These are phyloP conservation scores for Dynastes maya DNA, from an alignment of 2,888 invertebrate species.

Conservation along the genomic window DNA sequence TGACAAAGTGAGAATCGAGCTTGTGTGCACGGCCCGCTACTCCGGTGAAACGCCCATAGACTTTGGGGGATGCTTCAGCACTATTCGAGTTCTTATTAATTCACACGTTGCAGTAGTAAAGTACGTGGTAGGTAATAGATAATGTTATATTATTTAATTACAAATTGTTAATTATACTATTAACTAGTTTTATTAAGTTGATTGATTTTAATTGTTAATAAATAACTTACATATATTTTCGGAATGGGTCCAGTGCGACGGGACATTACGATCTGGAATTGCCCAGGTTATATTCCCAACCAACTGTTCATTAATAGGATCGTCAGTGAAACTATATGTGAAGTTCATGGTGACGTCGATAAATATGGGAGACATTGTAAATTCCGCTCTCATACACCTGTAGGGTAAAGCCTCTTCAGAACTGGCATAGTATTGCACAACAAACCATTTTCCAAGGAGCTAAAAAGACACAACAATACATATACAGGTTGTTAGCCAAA, in stretches of 20 bases:
- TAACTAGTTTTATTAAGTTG: too few relatives aligned
- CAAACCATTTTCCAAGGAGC: conserved; percentile 89
- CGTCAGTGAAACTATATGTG: conserved; percentile 89
- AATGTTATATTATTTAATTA: too few relatives aligned
- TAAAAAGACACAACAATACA: conserved; percentile 61
- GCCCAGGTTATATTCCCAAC: conserved; percentile 91
- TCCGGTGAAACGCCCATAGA: too few relatives aligned
- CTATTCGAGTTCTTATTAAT: too few relatives aligned
- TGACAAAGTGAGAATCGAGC: too few relatives aligned
- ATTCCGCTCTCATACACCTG: conserved; percentile 87
- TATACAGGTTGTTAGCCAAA: too few relatives aligned
- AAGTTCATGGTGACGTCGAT: conserved; percentile 90
- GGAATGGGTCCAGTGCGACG: conserved; percentile 90
- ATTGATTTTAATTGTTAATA: too few relatives aligned
- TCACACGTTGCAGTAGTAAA: too few relatives aligned
- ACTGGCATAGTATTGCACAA: conserved; percentile 91
- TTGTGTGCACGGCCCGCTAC: too few relatives aligned
- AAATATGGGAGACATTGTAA: conserved; percentile 73
- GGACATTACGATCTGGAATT: conserved; percentile 81
- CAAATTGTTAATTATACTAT: too few relatives aligned
- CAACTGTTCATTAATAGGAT: conserved; percentile 85
- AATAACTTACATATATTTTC: conserved; percentile 84
- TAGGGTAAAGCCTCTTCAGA: conserved; percentile 90
- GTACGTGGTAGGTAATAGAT: too few relatives aligned
- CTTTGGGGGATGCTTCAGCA: too few relatives aligned